These are phyloP conservation scores for Papilio elwesi DNA, from an alignment of 2,888 invertebrate genomes.

Conservation along the genomic window DNA sequence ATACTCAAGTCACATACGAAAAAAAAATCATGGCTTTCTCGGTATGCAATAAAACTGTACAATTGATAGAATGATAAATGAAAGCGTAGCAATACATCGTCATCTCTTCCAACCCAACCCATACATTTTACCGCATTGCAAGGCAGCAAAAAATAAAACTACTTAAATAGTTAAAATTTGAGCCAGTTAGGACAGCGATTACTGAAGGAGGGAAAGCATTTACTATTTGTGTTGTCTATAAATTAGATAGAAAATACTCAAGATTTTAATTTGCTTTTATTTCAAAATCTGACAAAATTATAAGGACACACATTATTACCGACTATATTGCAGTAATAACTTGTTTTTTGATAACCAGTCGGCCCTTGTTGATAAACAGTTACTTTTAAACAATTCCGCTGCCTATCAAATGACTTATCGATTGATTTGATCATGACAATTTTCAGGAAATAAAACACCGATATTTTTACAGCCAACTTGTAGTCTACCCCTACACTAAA, in stretches of 20 bases:
- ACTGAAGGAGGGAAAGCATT: too few species aligned
- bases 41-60: background rate
- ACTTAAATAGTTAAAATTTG: too few species aligned
- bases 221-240: too few species aligned
- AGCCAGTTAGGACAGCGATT: too few species aligned
- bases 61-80: background rate
- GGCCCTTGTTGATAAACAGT: constrained; percentile 12
- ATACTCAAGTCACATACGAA: background rate
- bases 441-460: background rate
- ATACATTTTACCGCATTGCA: too few species aligned
- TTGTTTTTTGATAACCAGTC: background rate
- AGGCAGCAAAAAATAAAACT: too few species aligned
- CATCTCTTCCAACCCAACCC: too few species aligned
- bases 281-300: too few species aligned
- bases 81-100: too few species aligned
- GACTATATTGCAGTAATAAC: background rate
- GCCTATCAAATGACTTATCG: background rate
- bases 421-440: constrained; percentile 5
- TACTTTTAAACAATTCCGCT: constrained; percentile 8
- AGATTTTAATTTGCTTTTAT: too few species aligned
- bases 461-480: background rate
- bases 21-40: background rate
- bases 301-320: background rate
- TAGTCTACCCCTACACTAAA: constrained; percentile 1
- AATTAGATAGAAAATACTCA: too few species aligned